Evolutionary conservation across 53 echinoderm and acorn worm species (phyloP), one percentile per base, ranked within the genome.

Genomic region (Astropecten irregularis): DNA sequence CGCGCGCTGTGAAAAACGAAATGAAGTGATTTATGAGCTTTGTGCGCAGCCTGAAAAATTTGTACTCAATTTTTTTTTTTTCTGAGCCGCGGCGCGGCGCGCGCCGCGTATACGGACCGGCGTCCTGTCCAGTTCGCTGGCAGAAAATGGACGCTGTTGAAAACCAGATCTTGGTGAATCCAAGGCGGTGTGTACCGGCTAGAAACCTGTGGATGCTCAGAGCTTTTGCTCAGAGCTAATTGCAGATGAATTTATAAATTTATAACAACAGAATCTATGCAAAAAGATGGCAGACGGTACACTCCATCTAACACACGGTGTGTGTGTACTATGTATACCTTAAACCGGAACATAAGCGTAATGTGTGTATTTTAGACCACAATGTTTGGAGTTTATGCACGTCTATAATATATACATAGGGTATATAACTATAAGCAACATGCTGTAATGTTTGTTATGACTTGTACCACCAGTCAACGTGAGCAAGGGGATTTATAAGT

Each of bases 361-460:
- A 74, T 74, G 74, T 74, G 74, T 74, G 56, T 74, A 39, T n/a
- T 54, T 15, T 16, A 35, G 56, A 39, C 25, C 54, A 11, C 59
- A 60, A 77, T 77, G 77, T 77, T 77, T 77, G 46, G 77, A 77
- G n/a, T 35, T 77, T 31, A 77, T 77, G 77, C 77, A 60, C 77
- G 59, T 60, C 28, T 55, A 76, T 58, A 60, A 60, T 77, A 77
- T 77, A 77, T 46, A 77, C 77, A 77, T 74, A 74, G 56, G 54
- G 39, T 56, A 74, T n/a, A n/a, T n/a, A n/a, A n/a, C n/a, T n/a
- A n/a, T 74, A 74, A 58, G 77, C 77, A 42, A 77, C 77, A 77
- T 77, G 68, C 77, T 42, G 59, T 42, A 46, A 56, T 69, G 85
- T 85, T 84, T 85, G 85, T 85, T 85, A 85, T 85, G 85, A 85